Percentiles rank a stretch among this genome's conserved stretches.
phyloP scores from a whole-genome alignment of 2,888 invertebrate species.

The Pristionchus exspectatus region DNA sequence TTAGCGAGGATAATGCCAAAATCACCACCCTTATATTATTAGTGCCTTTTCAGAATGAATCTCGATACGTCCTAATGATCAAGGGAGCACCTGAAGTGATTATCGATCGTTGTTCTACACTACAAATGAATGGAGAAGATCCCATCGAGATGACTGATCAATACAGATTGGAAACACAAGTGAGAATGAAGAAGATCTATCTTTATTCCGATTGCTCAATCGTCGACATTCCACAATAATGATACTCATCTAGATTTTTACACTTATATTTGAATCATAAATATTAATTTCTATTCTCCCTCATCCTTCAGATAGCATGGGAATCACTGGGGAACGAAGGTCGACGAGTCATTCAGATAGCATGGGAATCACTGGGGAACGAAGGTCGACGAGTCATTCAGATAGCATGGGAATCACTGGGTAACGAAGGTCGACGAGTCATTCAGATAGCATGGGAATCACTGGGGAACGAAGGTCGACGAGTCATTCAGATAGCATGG shows the following conservation, averaged over 20 bases:
- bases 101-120: conserved; percentile 68
- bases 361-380: conserved; percentile 77
- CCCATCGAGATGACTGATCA: conserved; percentile 70
- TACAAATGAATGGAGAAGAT: conserved; percentile 67
- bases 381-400: conserved; percentile 77
- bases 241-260: no score
- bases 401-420: conserved; percentile 77
- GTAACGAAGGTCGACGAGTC: conserved; percentile 75
- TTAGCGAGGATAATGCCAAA: no score
- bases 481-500: conserved; percentile 79
- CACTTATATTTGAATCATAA: no score
- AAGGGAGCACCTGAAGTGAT: conserved; percentile 78
- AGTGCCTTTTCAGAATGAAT: conserved; percentile 58
- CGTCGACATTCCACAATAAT: no score
- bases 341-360: conserved; percentile 76
- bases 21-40: no score
- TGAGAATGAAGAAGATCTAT: not conserved
- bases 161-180: conserved; percentile 72
- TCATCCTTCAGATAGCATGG: conserved; percentile 59
- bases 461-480: conserved; percentile 75
- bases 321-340: conserved; percentile 76
- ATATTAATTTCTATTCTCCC: no score
- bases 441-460: conserved; percentile 79
- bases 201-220: not conserved
- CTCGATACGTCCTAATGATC: conserved; percentile 73